Conservation (phyloP, 2,113 vertebrate species). For the Poecile atricapillus region DNA sequence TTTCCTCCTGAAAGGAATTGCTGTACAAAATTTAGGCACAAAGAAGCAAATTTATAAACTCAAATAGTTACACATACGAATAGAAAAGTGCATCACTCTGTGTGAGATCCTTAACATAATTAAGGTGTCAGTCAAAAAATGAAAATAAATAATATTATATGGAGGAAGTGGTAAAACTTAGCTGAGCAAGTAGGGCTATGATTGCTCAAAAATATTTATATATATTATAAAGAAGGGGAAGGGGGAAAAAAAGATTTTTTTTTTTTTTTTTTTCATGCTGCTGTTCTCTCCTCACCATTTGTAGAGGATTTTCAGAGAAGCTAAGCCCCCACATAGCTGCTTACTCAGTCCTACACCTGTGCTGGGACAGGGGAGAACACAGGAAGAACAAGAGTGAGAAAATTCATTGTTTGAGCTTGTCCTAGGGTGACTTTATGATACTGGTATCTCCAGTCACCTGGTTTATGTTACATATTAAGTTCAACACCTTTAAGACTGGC, state of each 20-base stretch:
- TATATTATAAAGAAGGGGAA: rapidly evolving
- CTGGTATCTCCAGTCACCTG: too few species aligned
- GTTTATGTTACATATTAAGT: too few species aligned
- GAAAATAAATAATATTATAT: not conserved
- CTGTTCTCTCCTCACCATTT: not conserved
- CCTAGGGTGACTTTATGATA: too few species aligned
- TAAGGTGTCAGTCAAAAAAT: not conserved
- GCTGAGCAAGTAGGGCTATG: not conserved
- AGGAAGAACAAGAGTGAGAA: not conserved
- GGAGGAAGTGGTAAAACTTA: not conserved
- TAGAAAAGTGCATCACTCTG: not conserved
- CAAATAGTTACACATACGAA: not conserved
- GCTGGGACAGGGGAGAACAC: not conserved
- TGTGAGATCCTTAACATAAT: not conserved
- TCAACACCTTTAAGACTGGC: too few species aligned
- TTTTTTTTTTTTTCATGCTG: not conserved
- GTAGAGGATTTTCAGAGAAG: not conserved
- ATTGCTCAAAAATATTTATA: not conserved
- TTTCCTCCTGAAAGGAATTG: not conserved
- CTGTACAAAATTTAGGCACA: not conserved
- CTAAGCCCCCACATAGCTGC: not conserved
- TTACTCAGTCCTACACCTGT: rapidly evolving
- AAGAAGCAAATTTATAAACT: not conserved
- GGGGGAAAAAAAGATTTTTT: rapidly evolving
- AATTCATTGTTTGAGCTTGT: not conserved